Conservation (phyloP, 2,888 invertebrate species). For the Ctenicera cuprea region DNA sequence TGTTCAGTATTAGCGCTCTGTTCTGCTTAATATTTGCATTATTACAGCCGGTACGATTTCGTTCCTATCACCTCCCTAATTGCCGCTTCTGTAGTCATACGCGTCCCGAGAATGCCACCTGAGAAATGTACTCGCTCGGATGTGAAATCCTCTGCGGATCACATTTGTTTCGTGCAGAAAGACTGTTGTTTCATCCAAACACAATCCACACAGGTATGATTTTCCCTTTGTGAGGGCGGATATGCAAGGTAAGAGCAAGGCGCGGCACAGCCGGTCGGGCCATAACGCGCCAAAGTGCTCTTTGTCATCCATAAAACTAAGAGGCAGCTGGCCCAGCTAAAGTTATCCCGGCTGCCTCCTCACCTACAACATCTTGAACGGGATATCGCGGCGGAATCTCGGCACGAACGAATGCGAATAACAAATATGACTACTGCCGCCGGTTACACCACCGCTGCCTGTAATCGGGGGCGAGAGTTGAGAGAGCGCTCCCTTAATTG, state of each 20-base stretch:
- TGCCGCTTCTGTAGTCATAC: slow-evolving; percentile 20
- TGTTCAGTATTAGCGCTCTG: slow-evolving; percentile 56
- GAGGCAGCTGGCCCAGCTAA: slow-evolving; percentile 67
- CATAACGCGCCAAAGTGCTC: slow-evolving; percentile 68
- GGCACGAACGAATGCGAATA: slow-evolving; percentile 63
- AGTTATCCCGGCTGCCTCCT: slow-evolving; percentile 62
- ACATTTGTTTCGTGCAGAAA: slow-evolving; percentile 46
- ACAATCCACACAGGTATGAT: slow-evolving; percentile 54
- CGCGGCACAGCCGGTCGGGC: slow-evolving; percentile 65
- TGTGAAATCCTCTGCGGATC: slow-evolving; percentile 49
- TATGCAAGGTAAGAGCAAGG: slow-evolving; percentile 61
- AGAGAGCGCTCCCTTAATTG: slow-evolving; percentile 38
- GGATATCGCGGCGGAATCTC: slow-evolving; percentile 54
- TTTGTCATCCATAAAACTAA: slow-evolving; percentile 69
- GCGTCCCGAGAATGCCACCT: slow-evolving; percentile 23
- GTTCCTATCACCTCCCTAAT: slow-evolving; percentile 41
- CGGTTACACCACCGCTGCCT: slow-evolving; percentile 20
- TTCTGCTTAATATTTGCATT: slow-evolving; percentile 57
- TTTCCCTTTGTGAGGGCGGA: slow-evolving; percentile 58
- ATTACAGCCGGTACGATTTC: slow-evolving; percentile 50
- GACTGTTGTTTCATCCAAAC: slow-evolving; percentile 38
- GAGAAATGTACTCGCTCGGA: slow-evolving; percentile 24
- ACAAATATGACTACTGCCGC: slow-evolving; percentile 50
- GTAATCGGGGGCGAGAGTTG: slow-evolving; percentile 29
- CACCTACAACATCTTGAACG: slow-evolving; percentile 38